These are phyloP conservation scores for Amiota communis DNA, from an alignment of 2,888 invertebrate species.

Conservation along the genomic window DNA sequence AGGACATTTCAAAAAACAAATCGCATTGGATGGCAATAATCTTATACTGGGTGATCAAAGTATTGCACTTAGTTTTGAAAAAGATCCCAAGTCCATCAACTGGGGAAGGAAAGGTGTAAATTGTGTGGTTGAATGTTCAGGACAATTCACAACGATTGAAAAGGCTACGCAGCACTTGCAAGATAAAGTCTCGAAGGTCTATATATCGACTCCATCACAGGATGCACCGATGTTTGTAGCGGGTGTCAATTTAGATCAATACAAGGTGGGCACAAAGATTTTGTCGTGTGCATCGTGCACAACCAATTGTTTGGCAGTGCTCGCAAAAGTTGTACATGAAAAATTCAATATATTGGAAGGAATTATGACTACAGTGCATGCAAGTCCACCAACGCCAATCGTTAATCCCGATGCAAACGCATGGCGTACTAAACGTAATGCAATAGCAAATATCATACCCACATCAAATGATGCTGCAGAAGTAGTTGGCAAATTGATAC, in stretches of 20 bases:
- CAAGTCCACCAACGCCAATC: constrained; percentile 96
- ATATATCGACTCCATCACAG: constrained; percentile 97
- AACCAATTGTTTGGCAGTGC: constrained; percentile 96
- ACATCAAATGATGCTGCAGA: constrained; percentile 98
- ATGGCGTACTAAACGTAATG: constrained; percentile 98
- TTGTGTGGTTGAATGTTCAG: constrained; percentile 97
- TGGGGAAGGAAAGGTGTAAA: neutral
- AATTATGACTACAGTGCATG: constrained; percentile 95
- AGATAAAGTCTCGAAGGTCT: constrained; percentile 94
- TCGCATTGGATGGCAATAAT: constrained; percentile 82
- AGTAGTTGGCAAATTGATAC: constrained; percentile 98
- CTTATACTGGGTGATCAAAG: constrained; percentile 90
- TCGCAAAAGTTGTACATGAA: constrained; percentile 94
- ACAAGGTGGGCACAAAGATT: constrained; percentile 86
- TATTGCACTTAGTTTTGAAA: constrained; percentile 74
- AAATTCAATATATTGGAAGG: constrained; percentile 95
- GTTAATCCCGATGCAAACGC: constrained; percentile 83
- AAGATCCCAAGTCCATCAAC: constrained; percentile 57
- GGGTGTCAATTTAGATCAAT: constrained; percentile 93
- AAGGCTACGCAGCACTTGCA: constrained; percentile 91
- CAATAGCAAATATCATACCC: constrained; percentile 97
- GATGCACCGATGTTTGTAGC: constrained; percentile 98
- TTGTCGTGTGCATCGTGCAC: constrained; percentile 97
- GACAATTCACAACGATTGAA: constrained; percentile 95
- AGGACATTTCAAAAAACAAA: constrained; percentile 91